Evolutionary conservation across 2,797 vertebrate species (phyloP), one percentile per base, ranked within the genome.

Genomic region (Cyclura pinguis): DNA sequence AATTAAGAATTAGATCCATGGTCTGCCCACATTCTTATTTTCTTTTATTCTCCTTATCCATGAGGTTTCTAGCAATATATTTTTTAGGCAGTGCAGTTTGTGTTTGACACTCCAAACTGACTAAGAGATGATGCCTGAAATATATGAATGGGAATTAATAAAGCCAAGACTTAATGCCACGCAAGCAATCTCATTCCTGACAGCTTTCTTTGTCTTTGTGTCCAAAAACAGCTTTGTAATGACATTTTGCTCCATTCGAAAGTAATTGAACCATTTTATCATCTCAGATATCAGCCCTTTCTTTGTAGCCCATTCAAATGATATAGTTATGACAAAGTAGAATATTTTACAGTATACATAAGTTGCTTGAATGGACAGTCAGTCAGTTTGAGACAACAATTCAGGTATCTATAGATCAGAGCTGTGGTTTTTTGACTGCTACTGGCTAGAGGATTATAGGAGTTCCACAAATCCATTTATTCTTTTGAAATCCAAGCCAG

Each of bases 261-360:
- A 96, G 92, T 96, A 96, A 96, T 96, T 96, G 96, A 94, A 91
- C 93, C 94, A 95, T 94, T 96, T 96, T 95, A 96, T 95, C 95
- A 91, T 94, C 94, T 94, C 93, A 94, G 94, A 94, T 96, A 95
- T 92, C 77, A 95, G 91, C 62, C 90, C 91, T 87, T 92, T 93
- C 91, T 95, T 94, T 95, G 83, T 96, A 88, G 92, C 91, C 88
- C 67, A 88, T 69, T 95, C 91, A 95, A 95, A 91, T 94, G 93
- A 95, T 95, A 72, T 67, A 96, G 95, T 96, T 95, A 95, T 94
- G 94, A 95, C 93, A 95, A 93, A 94, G 94, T 96, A 95, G 96
- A 95, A 95, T 93, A 87, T 80, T 88, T 95, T 93, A 77, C 92
- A 93, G 91, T 93, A 94, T 88, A 87, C 91, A 86, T 64, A 94